Percentiles rank a stretch among this genome's conserved stretches.
Conservation (phyloP, 37 sponge, comb jelly and placozoan genomes). For the Aphrocallistes beatrix region DNA sequence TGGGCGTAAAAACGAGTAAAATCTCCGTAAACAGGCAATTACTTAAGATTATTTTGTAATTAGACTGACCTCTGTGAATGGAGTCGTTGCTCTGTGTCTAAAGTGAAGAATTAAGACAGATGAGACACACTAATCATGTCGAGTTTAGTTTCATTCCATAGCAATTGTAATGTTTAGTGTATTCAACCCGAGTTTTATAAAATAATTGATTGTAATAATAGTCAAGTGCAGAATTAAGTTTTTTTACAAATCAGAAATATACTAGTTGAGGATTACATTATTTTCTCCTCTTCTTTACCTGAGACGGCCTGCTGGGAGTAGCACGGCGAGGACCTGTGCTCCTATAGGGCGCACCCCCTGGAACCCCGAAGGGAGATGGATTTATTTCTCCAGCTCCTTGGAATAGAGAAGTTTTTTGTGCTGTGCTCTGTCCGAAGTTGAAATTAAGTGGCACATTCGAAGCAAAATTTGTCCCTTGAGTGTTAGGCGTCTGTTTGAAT, state of each 20-base stretch:
- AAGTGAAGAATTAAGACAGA: background rate
- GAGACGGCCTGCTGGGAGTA: background rate
- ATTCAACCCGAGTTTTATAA: too few relatives aligned
- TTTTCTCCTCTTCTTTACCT: background rate
- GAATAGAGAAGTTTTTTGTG: too few relatives aligned
- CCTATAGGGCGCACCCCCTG: background rate
- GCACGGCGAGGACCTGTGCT: background rate
- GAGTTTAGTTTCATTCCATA: too few relatives aligned
- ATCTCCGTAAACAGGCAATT: too few relatives aligned
- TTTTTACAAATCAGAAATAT: background rate
- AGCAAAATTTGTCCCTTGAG: background rate
- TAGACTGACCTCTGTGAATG: background rate
- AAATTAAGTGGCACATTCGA: background rate
- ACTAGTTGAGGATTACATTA: background rate
- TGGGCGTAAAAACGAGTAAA: too few relatives aligned
- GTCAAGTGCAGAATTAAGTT: too few relatives aligned
- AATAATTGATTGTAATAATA: too few relatives aligned
- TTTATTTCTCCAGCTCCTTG: too few relatives aligned
- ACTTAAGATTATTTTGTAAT: too few relatives aligned
- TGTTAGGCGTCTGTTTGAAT: background rate
- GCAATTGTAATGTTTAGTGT: too few relatives aligned
- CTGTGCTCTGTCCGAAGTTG: background rate
- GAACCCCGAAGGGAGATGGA: background rate
- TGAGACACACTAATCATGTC: too few relatives aligned
- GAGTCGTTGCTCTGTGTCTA: background rate